These are phyloP conservation scores for Ctenopoma kingsleyae DNA, from an alignment of 2,797 vertebrate species.

Conservation along the genomic window DNA sequence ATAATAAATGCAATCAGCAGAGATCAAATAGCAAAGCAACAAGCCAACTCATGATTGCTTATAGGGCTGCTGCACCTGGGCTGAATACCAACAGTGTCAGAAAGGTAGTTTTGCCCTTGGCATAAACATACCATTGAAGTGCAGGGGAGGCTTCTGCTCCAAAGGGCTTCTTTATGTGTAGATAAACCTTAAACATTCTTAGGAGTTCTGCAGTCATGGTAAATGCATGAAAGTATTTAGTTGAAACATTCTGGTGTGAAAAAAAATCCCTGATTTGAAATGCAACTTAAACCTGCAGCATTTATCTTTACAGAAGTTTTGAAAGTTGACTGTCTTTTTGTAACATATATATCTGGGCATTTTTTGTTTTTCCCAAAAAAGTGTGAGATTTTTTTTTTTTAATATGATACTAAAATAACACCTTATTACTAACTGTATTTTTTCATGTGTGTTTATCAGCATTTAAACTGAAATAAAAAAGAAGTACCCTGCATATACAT, in stretches of 20 bases:
- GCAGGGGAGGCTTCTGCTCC: constrained; percentile 52
- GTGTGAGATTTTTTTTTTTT: constrained; percentile 5
- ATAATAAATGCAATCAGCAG: constrained; percentile 69
- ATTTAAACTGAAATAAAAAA: constrained; percentile 13
- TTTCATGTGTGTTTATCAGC: constrained; percentile 14
- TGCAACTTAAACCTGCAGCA: constrained; percentile 27
- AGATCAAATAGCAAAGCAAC: constrained; percentile 64
- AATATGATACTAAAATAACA: constrained; percentile 11
- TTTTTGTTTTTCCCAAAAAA: constrained; percentile 23
- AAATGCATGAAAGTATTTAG: constrained; percentile 52
- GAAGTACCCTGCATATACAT: constrained; percentile 26
- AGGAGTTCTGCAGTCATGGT: constrained; percentile 37
- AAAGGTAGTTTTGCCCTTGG: constrained; percentile 63
- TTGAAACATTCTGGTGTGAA: constrained; percentile 37
- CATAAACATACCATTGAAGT: constrained; percentile 64
- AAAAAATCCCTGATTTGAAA: constrained; percentile 16
- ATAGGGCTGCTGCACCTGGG: constrained; percentile 55
- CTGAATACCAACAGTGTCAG: constrained; percentile 66
- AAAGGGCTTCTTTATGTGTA: constrained; percentile 62
- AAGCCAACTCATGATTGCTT: constrained; percentile 64
- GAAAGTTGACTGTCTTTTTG: constrained; percentile 24
- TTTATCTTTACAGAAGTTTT: constrained; percentile 40
- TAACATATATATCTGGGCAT: constrained; percentile 1
- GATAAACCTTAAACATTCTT: constrained; percentile 53
- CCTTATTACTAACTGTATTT: constrained; percentile 7